Conservation (phyloP, 1,140 invertebrate genomes). For the Parasteatoda tepidariorum region DNA sequence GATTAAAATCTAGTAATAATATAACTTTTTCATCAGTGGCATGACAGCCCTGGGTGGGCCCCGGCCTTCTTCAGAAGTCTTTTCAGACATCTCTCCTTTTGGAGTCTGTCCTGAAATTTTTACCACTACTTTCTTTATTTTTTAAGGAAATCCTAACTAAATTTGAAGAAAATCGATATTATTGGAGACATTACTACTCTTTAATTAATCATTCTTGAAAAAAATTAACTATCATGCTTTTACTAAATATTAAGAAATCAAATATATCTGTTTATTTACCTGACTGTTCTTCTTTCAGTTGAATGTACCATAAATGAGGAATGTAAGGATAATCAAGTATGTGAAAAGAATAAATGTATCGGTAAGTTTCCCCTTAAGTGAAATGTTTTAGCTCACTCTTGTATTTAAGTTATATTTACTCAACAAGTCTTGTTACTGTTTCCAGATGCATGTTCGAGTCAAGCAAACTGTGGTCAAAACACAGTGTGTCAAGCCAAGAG, state of each 20-base stretch:
- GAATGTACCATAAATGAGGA: conserved; percentile 84
- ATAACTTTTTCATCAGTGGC: neutral
- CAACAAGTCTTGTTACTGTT: neutral
- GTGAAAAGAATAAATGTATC: conserved; percentile 67
- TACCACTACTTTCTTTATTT: no score
- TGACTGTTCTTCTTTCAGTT: conserved; percentile 68
- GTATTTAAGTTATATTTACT: neutral
- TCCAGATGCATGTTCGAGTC: conserved; percentile 57
- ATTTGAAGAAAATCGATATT: no score
- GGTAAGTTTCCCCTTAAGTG: conserved; percentile 11
- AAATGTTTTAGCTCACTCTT: neutral
- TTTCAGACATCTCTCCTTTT: neutral
- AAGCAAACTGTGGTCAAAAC: conserved; percentile 67
- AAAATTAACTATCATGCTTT: no score
- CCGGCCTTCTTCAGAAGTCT: neutral
- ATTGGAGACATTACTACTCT: no score
- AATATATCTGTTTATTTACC: no score
- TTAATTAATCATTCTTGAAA: no score
- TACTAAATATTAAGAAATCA: no score
- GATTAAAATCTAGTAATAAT: no score
- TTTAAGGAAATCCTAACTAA: no score
- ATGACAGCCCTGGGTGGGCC: neutral
- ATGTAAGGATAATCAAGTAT: conserved; percentile 81
- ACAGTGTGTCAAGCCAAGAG: conserved; percentile 71
- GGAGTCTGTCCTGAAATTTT: neutral